phyloP scores from a whole-genome alignment of 2,113 vertebrate genomes.

The Aythya baeri region DNA sequence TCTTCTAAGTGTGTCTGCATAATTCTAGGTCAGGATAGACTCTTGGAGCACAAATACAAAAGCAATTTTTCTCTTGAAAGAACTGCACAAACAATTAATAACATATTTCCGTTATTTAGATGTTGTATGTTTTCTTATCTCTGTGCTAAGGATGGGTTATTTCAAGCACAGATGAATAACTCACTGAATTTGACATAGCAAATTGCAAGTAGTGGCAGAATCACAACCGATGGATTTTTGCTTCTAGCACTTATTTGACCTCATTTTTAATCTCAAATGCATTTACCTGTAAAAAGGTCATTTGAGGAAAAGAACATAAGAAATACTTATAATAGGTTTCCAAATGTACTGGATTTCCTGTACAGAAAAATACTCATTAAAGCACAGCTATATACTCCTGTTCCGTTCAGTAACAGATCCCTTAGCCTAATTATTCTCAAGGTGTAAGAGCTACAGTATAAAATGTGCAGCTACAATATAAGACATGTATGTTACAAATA shows the following conservation, averaged over 20 bases:
- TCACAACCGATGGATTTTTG: neutral
- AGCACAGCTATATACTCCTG: neutral
- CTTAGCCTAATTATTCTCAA: neutral
- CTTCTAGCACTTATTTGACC: neutral
- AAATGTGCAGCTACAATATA: no score
- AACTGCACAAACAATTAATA: neutral
- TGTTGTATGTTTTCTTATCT: slow-evolving; percentile 8
- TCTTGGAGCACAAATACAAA: neutral
- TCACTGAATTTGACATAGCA: neutral
- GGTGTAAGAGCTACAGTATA: neutral
- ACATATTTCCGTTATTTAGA: neutral
- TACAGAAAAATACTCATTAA: neutral
- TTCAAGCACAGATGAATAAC: neutral
- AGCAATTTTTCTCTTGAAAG: neutral
- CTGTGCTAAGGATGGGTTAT: neutral
- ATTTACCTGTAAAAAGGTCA: slow-evolving; percentile 7
- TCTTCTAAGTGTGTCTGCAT: neutral
- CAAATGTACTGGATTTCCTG: neutral
- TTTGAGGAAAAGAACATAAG: neutral
- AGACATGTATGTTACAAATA: neutral
- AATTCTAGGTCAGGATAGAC: neutral
- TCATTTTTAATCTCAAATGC: slow-evolving; percentile 5
- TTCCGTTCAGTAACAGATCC: neutral
- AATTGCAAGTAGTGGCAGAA: neutral
- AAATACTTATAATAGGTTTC: neutral